Conservation (phyloP, 1,140 invertebrate species). For the Caenorhabditis brenneri region DNA sequence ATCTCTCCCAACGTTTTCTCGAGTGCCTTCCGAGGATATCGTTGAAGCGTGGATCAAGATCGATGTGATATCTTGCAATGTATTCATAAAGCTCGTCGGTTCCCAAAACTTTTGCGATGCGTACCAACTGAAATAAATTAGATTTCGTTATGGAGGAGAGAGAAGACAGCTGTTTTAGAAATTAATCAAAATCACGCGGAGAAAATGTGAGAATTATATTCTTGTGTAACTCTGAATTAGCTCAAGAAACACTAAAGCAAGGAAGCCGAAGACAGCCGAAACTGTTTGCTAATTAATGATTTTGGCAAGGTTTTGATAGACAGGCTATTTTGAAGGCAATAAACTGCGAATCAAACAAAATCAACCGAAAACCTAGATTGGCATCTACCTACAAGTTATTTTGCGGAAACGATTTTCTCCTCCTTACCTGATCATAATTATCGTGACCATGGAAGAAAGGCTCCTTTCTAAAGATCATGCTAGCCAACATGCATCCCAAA, state of each 20-base stretch:
- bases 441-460: slow-evolving; percentile 99
- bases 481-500: slow-evolving; percentile 97
- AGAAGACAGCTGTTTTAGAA: background rate
- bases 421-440: slow-evolving; percentile 90
- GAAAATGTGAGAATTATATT: too few species aligned
- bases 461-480: slow-evolving; percentile 99
- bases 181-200: background rate
- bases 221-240: too few species aligned
- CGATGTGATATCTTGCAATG: slow-evolving; percentile 99
- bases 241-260: background rate
- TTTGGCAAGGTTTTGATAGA: too few species aligned
- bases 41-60: slow-evolving; percentile 96
- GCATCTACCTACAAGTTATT: too few species aligned
- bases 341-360: too few species aligned
- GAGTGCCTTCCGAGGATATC: slow-evolving; percentile 99
- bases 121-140: slow-evolving; percentile 79
- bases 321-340: too few species aligned
- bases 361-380: too few species aligned
- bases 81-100: slow-evolving; percentile 99
- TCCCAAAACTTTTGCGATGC: slow-evolving; percentile 98
- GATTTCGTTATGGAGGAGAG: background rate
- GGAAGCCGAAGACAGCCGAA: background rate
- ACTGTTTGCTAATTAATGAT: too few species aligned
- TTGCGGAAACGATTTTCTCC: too few species aligned
- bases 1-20: slow-evolving; percentile 92